Percentiles rank a stretch among this genome's conserved stretches.
Conservation (phyloP, 2,113 vertebrate genomes). For the Collichthys lucidus region DNA sequence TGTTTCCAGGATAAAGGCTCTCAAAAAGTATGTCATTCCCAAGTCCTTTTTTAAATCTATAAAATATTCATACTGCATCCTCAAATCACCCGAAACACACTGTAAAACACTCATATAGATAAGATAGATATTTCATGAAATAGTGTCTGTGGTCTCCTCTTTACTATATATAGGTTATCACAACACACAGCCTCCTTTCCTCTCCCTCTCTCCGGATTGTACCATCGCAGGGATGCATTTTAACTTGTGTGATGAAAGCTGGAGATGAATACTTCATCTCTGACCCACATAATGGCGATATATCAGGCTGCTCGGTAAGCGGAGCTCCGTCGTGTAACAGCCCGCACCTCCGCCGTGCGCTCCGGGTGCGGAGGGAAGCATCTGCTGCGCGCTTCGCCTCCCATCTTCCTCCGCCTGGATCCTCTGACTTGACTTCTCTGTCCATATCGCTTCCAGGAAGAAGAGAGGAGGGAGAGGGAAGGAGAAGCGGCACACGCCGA, state of each 20-base stretch:
- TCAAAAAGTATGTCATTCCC: neutral
- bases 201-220: slow-evolving; percentile 38
- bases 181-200: slow-evolving; percentile 9
- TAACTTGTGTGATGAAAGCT: slow-evolving; percentile 52
- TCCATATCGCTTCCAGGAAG: slow-evolving; percentile 35
- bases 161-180: slow-evolving; percentile 61
- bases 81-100: neutral
- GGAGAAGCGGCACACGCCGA: slow-evolving; percentile 16
- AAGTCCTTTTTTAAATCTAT: neutral
- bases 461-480: slow-evolving; percentile 26
- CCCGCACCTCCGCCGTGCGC: slow-evolving; percentile 34
- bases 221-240: slow-evolving; percentile 47
- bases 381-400: slow-evolving; percentile 26
- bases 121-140: neutral
- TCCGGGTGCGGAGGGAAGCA: slow-evolving; percentile 26
- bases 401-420: slow-evolving; percentile 42
- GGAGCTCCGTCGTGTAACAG: slow-evolving; percentile 17
- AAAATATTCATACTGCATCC: neutral
- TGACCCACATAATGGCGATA: slow-evolving; percentile 78
- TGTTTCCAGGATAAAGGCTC: neutral
- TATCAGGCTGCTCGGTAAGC: slow-evolving; percentile 39
- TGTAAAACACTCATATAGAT: too few species aligned
- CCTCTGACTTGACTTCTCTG: neutral
- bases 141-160: slow-evolving; percentile 45
- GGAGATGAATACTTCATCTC: slow-evolving; percentile 70